Percentiles rank a stretch among this genome's conserved stretches.
These are phyloP conservation scores for Drosophila testacea DNA, from an alignment of 2,888 invertebrate genomes.

Conservation along the genomic window DNA sequence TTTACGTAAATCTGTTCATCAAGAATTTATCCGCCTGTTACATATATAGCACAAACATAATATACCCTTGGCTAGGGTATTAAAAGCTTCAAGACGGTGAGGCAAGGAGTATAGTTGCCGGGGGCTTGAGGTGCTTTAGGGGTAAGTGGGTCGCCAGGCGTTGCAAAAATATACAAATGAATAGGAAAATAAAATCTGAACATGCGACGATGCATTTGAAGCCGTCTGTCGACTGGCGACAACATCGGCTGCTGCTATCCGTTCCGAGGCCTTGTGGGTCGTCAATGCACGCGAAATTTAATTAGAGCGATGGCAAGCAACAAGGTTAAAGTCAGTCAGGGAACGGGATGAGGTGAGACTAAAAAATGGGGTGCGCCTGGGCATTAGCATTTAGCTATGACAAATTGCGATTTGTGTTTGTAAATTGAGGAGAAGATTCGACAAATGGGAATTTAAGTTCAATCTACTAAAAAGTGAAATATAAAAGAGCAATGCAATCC, in stretches of 20 bases:
- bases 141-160: conserved; percentile 52
- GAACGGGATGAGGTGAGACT: neutral
- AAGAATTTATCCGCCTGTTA: too few species aligned
- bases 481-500: neutral
- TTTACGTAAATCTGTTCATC: too few species aligned
- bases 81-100: conserved; percentile 34
- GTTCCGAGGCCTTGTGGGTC: conserved; percentile 43
- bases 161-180: conserved; percentile 40
- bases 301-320: conserved; percentile 66
- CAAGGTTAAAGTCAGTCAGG: conserved; percentile 82
- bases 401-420: conserved; percentile 24
- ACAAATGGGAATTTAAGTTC: conserved; percentile 4
- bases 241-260: conserved; percentile 25
- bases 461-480: neutral
- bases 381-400: conserved; percentile 34
- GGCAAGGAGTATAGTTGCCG: neutral
- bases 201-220: conserved; percentile 36
- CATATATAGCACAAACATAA: too few species aligned
- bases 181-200: conserved; percentile 54
- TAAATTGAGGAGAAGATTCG: neutral
- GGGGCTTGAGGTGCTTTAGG: conserved; percentile 8
- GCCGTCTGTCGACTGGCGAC: conserved; percentile 2
- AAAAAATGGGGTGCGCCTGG: conserved; percentile 29
- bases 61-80: too few species aligned
- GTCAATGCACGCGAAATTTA: conserved; percentile 70